A percentile compares a stretch with the other conserved stretches of the same genome.
phyloP scores from a whole-genome alignment of 1,140 invertebrate species.

The Heliconius hermathena region DNA sequence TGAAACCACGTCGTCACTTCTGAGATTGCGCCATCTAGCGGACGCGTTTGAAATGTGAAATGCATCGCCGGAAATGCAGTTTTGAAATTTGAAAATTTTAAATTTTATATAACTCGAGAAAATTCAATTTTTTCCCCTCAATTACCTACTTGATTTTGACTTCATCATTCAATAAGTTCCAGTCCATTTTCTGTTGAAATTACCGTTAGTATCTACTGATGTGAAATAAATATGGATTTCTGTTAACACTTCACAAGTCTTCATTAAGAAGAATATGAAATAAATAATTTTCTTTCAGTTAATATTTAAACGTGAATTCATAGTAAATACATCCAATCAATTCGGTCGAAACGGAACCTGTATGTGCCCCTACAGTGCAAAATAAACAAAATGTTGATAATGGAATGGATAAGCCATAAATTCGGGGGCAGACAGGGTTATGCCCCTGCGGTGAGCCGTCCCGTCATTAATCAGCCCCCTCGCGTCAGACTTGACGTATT shows the following conservation, averaged over 20 bases:
- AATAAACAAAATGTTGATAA: slow-evolving; percentile 47
- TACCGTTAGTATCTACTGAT: neutral
- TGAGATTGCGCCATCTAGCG: slow-evolving; percentile 61
- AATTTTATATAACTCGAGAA: slow-evolving; percentile 33
- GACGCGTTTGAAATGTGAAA: slow-evolving; percentile 57
- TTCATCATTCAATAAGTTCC: neutral
- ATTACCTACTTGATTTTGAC: slow-evolving; percentile 23
- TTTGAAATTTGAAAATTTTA: slow-evolving; percentile 55
- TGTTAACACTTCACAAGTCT: neutral
- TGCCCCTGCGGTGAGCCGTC: slow-evolving; percentile 41
- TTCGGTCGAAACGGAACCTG: slow-evolving; percentile 12
- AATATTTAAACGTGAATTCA: neutral
- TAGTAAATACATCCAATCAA: slow-evolving; percentile 25
- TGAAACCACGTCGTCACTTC: slow-evolving; percentile 60
- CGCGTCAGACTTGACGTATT: slow-evolving; percentile 63
- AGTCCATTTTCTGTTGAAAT: neutral
- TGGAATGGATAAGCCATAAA: slow-evolving; percentile 71
- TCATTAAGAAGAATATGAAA: neutral
- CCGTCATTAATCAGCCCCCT: slow-evolving; percentile 62
- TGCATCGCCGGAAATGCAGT: slow-evolving; percentile 46
- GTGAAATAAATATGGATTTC: neutral
- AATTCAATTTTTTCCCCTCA: slow-evolving; percentile 33
- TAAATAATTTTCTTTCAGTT: neutral
- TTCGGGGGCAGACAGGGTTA: slow-evolving; percentile 57
- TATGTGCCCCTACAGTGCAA: slow-evolving; percentile 29